phyloP scores from a whole-genome alignment of 2,113 vertebrate genomes.

The Paradoxurus hermaphroditus region DNA sequence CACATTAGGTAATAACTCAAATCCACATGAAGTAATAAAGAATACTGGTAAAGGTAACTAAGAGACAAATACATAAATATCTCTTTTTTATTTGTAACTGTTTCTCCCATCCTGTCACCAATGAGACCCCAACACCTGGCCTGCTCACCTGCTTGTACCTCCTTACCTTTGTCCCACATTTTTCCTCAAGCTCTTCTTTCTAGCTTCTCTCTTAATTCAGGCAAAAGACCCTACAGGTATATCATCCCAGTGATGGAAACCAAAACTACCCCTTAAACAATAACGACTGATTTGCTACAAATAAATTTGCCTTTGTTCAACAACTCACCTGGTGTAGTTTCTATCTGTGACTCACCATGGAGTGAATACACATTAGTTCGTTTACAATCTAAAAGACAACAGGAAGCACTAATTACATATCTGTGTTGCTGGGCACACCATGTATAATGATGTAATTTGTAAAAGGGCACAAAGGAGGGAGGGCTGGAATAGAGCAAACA shows the following conservation, averaged over 20 bases:
- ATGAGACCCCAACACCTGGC: background rate
- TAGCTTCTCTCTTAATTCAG: background rate
- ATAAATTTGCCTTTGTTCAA: background rate
- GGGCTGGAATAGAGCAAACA: background rate
- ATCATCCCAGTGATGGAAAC: background rate
- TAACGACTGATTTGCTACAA: background rate
- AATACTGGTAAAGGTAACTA: background rate
- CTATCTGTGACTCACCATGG: background rate
- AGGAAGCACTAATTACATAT: background rate
- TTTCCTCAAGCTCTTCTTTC: background rate
- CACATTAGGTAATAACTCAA: background rate
- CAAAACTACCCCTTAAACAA: background rate
- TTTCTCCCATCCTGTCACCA: background rate
- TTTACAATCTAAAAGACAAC: background rate
- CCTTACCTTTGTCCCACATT: background rate
- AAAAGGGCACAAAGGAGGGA: background rate
- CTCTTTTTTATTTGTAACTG: background rate
- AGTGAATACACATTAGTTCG: background rate
- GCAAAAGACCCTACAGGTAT: background rate
- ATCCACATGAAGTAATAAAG: background rate
- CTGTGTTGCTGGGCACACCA: background rate
- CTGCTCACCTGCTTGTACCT: background rate
- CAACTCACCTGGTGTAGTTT: background rate
- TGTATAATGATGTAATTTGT: background rate
- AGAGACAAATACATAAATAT: background rate